These are phyloP conservation scores for Siderastrea radians DNA, from an alignment of 92 coral and sea anemone species.

Conservation along the genomic window DNA sequence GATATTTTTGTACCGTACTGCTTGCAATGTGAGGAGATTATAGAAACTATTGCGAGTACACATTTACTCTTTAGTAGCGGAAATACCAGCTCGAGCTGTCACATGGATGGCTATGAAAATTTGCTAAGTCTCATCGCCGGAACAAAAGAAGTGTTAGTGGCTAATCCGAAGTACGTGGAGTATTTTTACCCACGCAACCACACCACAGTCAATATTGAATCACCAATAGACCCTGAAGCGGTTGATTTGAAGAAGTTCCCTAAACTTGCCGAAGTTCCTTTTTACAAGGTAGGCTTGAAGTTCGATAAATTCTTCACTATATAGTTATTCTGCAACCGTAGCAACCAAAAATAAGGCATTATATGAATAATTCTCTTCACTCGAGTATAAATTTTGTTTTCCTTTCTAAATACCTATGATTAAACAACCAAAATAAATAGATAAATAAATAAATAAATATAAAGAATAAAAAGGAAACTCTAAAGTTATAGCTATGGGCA, in stretches of 20 bases:
- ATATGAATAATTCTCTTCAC: no score
- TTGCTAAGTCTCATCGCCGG: conserved; percentile 90
- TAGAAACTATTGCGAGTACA: conserved; percentile 78
- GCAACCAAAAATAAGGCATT: no score
- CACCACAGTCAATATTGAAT: conserved; percentile 92
- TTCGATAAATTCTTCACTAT: no score
- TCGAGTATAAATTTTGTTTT: no score
- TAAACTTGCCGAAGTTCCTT: conserved; percentile 86
- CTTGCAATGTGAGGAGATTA: conserved; percentile 88
- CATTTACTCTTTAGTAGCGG: conserved; percentile 96
- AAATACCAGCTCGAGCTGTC: conserved; percentile 94
- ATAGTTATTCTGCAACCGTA: no score
- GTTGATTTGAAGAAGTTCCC: conserved; percentile 92
- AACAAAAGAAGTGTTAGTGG: conserved; percentile 88
- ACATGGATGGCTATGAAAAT: conserved; percentile 97
- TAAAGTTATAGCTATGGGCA: no score
- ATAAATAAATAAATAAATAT: no score
- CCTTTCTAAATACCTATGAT: no score
- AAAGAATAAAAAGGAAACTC: no score
- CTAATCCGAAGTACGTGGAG: conserved; percentile 77
- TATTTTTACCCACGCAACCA: conserved; percentile 82
- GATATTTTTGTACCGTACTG: conserved; percentile 95
- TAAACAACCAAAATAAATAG: no score
- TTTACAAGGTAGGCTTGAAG: conserved; percentile 83
- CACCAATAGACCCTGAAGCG: conserved; percentile 96